Conservation (phyloP, 2,113 vertebrate genomes). For the Ia io region DNA sequence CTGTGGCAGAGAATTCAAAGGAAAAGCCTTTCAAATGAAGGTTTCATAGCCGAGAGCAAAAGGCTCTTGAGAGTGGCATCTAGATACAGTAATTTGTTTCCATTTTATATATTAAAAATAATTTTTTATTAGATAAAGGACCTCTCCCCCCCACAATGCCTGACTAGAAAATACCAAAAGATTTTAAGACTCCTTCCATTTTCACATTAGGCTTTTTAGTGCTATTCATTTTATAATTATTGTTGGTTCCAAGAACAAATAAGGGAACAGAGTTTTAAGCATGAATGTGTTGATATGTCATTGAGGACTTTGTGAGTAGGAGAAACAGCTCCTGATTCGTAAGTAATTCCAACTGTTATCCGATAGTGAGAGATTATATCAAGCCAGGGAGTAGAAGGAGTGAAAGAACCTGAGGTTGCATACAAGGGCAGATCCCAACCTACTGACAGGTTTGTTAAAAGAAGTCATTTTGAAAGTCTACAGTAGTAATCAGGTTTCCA, state of each 20-base stretch:
- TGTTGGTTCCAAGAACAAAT: constrained; percentile 38
- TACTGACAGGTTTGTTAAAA: neutral
- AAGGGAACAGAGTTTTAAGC: neutral
- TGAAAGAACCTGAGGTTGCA: neutral
- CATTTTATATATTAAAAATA: constrained; percentile 62
- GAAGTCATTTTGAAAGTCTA: neutral
- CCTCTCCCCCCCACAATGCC: neutral
- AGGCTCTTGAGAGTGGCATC: constrained; percentile 58
- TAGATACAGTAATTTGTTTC: constrained; percentile 53
- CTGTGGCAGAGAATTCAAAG: constrained; percentile 69
- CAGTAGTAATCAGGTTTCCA: neutral
- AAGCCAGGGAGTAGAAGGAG: neutral
- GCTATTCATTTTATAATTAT: constrained; percentile 40
- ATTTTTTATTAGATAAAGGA: constrained; percentile 63
- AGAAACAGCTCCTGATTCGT: neutral
- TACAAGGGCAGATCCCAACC: neutral
- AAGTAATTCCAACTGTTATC: neutral
- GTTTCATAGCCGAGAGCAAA: constrained; percentile 72
- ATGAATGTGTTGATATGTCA: neutral
- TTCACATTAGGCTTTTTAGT: neutral
- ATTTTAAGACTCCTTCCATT: neutral
- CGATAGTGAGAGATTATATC: neutral
- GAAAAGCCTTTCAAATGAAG: constrained; percentile 67
- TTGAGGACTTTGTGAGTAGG: neutral
- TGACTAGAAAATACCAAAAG: constrained; percentile 23